Base-by-base conservation (phyloP, 2,797 vertebrate species). In the Anomalospiza imberbis region DNA sequence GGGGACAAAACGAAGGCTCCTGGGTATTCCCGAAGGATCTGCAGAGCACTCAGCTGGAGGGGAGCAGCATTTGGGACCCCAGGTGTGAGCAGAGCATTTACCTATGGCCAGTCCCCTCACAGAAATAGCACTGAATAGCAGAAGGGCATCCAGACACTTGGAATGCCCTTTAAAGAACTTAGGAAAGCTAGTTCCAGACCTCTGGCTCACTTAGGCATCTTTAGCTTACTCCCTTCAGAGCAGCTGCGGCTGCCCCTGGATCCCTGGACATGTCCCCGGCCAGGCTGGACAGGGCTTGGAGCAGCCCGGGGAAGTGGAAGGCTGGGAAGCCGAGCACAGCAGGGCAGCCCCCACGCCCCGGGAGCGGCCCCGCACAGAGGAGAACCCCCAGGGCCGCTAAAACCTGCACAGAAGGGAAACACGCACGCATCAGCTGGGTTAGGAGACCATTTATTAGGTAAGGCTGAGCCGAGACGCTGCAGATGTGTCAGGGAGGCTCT, bases 281-380 rank as follows among this genome's bases (percentile, higher is more conserved):
- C 34, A 40, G 48, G 55, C 3, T 21, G 53, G 19, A 13, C 7
- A 5, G 19, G 48, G 11, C 6, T 57, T 14, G 34, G 21, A 22
- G 34, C 25, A 55, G 7, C 26, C 32, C 3, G 8, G 31, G 31
- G 7, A 0, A 13, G 13, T 2, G 20, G 19, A 1, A 75, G 12
- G 9, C 5, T 4, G 4, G 25, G 8, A 61, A 51, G 12, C 15
- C 1, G 2, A 36, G 18, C 9, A 17, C 1, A 7, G 5, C 34
- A 24, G 6, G 2, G 7, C 40, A 61, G 16, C 5, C 9, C 28
- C 40, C 18, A 2, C 0, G 6, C 21, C 7, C 25, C 0, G 0
- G 4, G 9, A 67, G 7, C 45, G 54, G 19, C 31, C 0, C 3
- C 0, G 6, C 0, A 5, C 2, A 2, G 1, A 1, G 10, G 1